These are phyloP conservation scores for Paracentrotus lividus DNA, from an alignment of 53 echinoderm and acorn worm species.

Conservation along the genomic window DNA sequence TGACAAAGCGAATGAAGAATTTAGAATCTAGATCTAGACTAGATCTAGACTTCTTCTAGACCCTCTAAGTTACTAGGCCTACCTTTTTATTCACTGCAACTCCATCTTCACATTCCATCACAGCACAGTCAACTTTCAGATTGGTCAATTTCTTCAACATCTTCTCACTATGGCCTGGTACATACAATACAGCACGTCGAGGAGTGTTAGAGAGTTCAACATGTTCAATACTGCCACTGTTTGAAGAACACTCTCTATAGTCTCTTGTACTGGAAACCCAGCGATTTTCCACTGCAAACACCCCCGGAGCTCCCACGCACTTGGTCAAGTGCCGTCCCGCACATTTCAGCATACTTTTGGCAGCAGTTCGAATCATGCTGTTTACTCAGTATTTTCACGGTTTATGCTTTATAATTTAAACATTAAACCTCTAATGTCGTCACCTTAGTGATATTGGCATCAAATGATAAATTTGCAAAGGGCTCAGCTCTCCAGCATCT, in stretches of 20 bases:
- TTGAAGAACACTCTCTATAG: background rate
- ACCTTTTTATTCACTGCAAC: constrained; percentile 96
- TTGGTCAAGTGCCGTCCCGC: background rate
- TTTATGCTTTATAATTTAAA: no score
- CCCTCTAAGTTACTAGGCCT: no score
- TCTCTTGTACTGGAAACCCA: background rate
- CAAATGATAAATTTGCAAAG: no score
- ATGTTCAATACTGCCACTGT: background rate
- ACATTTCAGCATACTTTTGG: background rate
- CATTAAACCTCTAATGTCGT: no score
- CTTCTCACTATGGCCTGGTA: constrained; percentile 91
- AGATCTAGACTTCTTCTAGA: no score
- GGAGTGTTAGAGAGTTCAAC: constrained; percentile 67
- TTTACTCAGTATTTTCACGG: no score
- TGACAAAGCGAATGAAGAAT: no score
- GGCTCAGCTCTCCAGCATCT: no score
- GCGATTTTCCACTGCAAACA: background rate
- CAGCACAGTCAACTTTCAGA: constrained; percentile 92
- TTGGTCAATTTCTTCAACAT: constrained; percentile 84
- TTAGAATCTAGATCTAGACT: no score
- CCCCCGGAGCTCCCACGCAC: background rate
- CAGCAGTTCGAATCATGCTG: constrained; percentile 27
- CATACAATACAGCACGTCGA: constrained; percentile 91
- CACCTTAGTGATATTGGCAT: no score
- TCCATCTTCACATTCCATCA: constrained; percentile 99